A percentile compares a stretch with the other conserved stretches of the same genome.
phyloP scores from a whole-genome alignment of 2,113 vertebrate species.

The Prunella fulvescens region DNA sequence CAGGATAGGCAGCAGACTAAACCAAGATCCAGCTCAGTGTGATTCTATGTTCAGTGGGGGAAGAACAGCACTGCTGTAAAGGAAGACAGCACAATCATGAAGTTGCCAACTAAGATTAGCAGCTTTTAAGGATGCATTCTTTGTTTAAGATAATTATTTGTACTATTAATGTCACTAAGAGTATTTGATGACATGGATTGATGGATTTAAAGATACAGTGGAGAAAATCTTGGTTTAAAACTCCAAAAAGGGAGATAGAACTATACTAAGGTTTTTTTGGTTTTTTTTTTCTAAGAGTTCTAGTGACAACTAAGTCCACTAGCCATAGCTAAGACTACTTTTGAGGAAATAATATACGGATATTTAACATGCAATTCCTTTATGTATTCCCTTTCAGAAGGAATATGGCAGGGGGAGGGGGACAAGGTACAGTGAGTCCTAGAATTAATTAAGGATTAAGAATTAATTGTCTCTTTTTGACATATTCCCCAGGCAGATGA shows the following conservation, averaged over 20 bases:
- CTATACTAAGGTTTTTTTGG: neutral
- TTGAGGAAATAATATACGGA: neutral
- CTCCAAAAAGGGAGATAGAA: neutral
- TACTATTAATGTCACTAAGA: neutral
- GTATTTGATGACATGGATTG: neutral
- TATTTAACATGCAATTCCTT: neutral
- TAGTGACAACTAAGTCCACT: neutral
- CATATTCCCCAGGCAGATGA: neutral
- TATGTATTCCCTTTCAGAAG: neutral
- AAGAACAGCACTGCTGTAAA: neutral
- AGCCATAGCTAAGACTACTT: neutral
- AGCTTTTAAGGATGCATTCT: neutral
- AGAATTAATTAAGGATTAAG: too few species aligned
- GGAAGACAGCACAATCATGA: accelerated
- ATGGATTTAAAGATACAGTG: neutral
- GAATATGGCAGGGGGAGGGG: neutral
- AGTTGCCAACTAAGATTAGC: neutral
- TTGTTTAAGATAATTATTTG: neutral
- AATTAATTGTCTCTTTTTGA: neutral
- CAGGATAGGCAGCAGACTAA: neutral
- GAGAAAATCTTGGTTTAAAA: neutral
- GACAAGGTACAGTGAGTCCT: neutral
- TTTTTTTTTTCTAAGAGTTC: neutral
- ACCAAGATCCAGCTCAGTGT: neutral
- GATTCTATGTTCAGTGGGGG: accelerated